Evolutionary conservation across 2,797 vertebrate genomes (phyloP).

Genomic region (Periophthalmus magnuspinnatus): DNA sequence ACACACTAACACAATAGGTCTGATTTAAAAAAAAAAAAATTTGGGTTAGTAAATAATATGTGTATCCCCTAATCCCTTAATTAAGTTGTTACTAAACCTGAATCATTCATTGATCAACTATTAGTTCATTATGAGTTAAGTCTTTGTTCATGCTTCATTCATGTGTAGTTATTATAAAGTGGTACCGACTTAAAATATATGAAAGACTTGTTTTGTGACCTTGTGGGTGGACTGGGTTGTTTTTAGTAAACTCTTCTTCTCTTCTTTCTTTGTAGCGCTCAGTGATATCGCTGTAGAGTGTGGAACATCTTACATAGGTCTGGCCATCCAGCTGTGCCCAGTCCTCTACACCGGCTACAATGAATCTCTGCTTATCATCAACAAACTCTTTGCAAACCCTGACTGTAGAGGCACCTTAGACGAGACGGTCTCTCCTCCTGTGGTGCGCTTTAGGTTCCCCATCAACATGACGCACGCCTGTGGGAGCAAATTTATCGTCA

Average conservation of each 20-base stretch:
- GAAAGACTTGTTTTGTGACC: no score
- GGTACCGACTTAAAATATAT: no score
- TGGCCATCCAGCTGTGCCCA: conserved; percentile 72
- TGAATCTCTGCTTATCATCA: conserved; percentile 67
- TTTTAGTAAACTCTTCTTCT: no score
- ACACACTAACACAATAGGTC: no score
- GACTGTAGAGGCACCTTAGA: conserved; percentile 66
- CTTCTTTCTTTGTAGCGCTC: conserved; percentile 46
- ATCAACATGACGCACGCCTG: conserved; percentile 69
- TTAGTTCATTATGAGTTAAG: no score
- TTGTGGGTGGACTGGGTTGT: no score
- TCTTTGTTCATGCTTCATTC: no score
- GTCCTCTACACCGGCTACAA: conserved; percentile 73
- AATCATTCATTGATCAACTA: no score
- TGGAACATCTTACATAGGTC: conserved; percentile 61
- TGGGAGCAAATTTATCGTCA: conserved; percentile 68
- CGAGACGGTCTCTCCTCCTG: conserved; percentile 43
- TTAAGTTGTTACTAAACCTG: no score
- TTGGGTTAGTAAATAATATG: no score
- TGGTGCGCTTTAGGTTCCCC: conserved; percentile 68
- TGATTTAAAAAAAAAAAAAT: no score
- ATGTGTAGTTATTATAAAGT: not conserved
- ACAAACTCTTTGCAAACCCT: conserved; percentile 33
- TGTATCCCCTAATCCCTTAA: no score
- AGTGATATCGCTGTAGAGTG: conserved; percentile 74